Evolutionary conservation across 2,797 vertebrate genomes (phyloP).

Genomic region (Pseudochirops cupreus): DNA sequence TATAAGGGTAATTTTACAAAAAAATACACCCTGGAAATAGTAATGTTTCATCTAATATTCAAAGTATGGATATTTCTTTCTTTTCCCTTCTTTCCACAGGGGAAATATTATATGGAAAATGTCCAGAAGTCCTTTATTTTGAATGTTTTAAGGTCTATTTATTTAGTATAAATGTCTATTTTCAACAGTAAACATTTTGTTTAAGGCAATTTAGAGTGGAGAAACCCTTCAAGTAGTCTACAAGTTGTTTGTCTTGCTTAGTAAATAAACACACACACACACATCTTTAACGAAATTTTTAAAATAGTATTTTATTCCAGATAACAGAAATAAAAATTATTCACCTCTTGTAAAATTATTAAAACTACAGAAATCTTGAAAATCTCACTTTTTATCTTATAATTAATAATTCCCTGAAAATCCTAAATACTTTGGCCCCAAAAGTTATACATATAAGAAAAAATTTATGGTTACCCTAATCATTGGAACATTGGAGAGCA

Average conservation of each 20-base stretch:
- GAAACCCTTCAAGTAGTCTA: not conserved
- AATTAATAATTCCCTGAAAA: not conserved
- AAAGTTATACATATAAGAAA: not conserved
- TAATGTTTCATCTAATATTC: not conserved
- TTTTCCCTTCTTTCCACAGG: not conserved
- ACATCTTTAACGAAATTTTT: not conserved
- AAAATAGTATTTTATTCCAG: not conserved
- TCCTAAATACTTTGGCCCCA: not conserved
- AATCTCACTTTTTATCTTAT: not conserved
- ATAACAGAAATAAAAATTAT: not conserved
- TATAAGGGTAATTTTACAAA: not conserved
- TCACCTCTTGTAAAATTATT: not conserved
- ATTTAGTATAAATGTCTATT: not conserved
- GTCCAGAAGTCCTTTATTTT: not conserved
- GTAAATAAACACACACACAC: not conserved
- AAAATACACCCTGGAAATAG: not conserved
- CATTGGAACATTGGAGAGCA: not conserved
- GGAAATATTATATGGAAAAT: not conserved
- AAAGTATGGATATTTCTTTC: not conserved
- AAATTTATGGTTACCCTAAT: not conserved
- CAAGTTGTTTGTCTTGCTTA: not conserved
- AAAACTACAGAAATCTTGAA: not conserved
- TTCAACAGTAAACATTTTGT: constrained; percentile 22
- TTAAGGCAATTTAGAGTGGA: not conserved
- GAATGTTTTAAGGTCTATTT: constrained; percentile 26